Conservation (phyloP, 2,888 invertebrate species). For the Heliconius ethilla region DNA sequence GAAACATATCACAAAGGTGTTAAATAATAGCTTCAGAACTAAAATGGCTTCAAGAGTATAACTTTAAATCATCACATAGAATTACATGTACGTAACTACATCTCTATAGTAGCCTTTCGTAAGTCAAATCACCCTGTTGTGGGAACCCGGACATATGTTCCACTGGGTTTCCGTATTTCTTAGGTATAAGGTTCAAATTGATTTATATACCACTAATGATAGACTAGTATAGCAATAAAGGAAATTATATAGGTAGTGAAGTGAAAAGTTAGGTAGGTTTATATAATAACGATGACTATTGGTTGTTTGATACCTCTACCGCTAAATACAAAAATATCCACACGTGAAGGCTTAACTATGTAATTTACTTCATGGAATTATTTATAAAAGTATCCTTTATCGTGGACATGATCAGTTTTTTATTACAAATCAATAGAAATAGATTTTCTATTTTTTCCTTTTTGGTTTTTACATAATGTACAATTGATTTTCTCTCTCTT, state of each 20-base stretch:
- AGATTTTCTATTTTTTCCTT: background rate
- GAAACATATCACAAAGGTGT: background rate
- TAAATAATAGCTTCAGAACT: background rate
- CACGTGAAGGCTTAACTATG: constrained; percentile 4
- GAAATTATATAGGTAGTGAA: background rate
- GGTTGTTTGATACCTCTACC: background rate
- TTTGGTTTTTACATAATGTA: background rate
- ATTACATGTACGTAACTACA: constrained; percentile 1
- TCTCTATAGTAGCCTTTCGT: constrained; percentile 28
- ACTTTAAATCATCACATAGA: constrained; percentile 10
- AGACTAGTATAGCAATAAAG: background rate
- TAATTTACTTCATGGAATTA: constrained; percentile 2
- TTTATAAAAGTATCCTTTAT: background rate
- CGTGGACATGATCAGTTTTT: background rate
- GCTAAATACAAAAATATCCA: background rate
- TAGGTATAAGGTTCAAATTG: constrained; percentile 2
- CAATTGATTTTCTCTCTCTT: no score
- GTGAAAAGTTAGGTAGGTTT: background rate
- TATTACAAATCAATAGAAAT: background rate
- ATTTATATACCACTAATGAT: constrained; percentile 7
- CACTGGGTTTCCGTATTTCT: constrained; percentile 19
- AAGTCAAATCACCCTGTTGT: constrained; percentile 39
- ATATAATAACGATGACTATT: background rate
- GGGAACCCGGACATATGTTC: constrained; percentile 34
- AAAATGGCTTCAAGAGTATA: background rate